Base-by-base conservation (phyloP, 1,140 invertebrate genomes). In the Hermetia illucens region DNA sequence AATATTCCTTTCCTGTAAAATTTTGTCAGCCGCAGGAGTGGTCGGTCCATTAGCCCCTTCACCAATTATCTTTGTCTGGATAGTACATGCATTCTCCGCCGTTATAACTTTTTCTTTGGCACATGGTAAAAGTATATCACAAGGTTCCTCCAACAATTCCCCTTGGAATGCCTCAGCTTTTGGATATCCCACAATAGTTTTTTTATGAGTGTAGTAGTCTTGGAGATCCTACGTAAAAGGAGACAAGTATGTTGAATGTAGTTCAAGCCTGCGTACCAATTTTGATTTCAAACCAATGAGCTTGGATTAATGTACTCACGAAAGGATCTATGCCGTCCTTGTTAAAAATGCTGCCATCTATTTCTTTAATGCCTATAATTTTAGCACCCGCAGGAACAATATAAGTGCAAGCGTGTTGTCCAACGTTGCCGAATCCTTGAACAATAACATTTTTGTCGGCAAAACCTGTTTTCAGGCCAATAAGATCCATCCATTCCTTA, bases 371-470 rank as follows among this genome's bases (percentile, higher is more conserved):
- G 3, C 86, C 89, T 44, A 92, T 74, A 44, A 85, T 75, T 46
- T 75, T 79, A 3, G 82, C 86, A 1, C 89, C 89, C 21, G 74
- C 74, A 43, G 79, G 61, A 44, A 76, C 67, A 1, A 92, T 65
- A 55, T 84, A 87, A 16, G 81, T 61, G 47, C 77, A 77, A 0
- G 82, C 71, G 52, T 86, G 80, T 9, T 79, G 70, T 42, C 89
- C 90, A 1, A 94, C 84, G 63, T 92, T 93, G 52, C 87, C 87
- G 50, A 86, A 80, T 4, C 86, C 88, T 68, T 91, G 85, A n/a
- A 92, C 68, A 50, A 91, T 86, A 41, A 83, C 82, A 2, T 77
- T 88, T 55, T 93, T 93, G 38, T 75, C 78, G 44, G 74, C 47
- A 49, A 63, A 68, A 5, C 87, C 87, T 5, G 83, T 73, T 17